These are phyloP conservation scores for Drosophila cognata DNA, from an alignment of 2,888 invertebrate genomes.

Conservation along the genomic window DNA sequence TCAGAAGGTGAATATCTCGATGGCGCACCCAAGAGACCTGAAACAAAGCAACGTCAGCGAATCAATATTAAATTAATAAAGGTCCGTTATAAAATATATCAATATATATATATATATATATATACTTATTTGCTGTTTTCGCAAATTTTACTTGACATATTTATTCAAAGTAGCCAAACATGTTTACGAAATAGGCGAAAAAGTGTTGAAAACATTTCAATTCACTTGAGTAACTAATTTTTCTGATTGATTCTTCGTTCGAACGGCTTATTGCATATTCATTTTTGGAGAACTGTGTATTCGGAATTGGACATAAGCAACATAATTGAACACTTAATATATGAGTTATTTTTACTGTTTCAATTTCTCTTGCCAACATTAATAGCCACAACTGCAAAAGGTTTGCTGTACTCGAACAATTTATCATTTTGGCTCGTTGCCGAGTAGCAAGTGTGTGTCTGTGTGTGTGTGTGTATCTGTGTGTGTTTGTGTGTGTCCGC, in stretches of 20 bases:
- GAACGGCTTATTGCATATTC: background rate
- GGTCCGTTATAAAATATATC: background rate
- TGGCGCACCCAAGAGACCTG: conserved; percentile 93
- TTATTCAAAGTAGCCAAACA: background rate
- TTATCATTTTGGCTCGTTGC: conserved; percentile 8
- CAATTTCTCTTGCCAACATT: background rate
- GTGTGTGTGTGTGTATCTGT: background rate
- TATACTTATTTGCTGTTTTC: background rate
- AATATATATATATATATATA: background rate
- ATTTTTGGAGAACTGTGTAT: background rate
- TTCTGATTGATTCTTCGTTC: background rate
- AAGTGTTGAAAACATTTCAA: background rate
- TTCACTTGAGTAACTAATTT: background rate
- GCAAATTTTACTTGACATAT: background rate
- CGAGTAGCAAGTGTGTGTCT: background rate
- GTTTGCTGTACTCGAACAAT: background rate
- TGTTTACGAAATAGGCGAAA: background rate
- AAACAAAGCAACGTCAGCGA: conserved; percentile 41
- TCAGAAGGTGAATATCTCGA: conserved; percentile 90
- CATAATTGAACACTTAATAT: background rate
- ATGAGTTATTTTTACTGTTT: background rate
- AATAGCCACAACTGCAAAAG: background rate
- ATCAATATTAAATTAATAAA: background rate
- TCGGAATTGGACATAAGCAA: background rate
- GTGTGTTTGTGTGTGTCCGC: background rate